Base-by-base conservation (phyloP, 1,140 invertebrate genomes). In the Drosophila cardini region DNA sequence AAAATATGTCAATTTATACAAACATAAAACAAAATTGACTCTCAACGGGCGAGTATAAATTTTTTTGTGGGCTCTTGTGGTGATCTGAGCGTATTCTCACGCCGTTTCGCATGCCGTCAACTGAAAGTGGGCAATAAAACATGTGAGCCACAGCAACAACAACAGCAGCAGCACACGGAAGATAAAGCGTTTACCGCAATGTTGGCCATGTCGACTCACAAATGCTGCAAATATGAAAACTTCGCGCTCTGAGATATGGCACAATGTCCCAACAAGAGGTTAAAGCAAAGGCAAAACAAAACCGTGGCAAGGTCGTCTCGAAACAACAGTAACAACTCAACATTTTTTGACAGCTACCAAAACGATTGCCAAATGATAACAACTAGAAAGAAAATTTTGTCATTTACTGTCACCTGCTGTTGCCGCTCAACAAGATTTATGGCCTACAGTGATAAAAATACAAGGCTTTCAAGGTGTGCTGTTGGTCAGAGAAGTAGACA, bases 41-140 rank as follows among this genome's bases (percentile, higher is more conserved):
- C 50, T 62, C 70, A 64, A 69, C 60, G 26, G 61, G 61, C 57
- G 40, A 13, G 42, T 69, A 85, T 80, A 80, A 71, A 77, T 81
- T 80, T 77, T 34, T 42, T 57, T 58, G 11, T 21, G 46, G 30
- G 11, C 57, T 30, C 48, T 72, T 43, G 71, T 43, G 32, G 68
- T 78, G 78, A 87, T 72, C 76, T 64, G 74, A 52, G 42, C 62
- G 53, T 67, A 85, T 80, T 83, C 65, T 67, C 80, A 80, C 72
- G 58, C 58, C 53, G 45, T 84, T 74, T 10, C 56, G 60, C 38
- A 63, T 36, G 38, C 53, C 45, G 15, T 26, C 55, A 38, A n/a
- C 43, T 46, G 45, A 67, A 70, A 67, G 65, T 62, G 46, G 63
- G 46, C 69, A 69, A 73, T 74, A 70, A 85, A 85, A 85, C 32